A percentile compares a stretch with the other conserved stretches of the same genome.
These are phyloP conservation scores for Rhimphoctona megacephalus DNA, from an alignment of 2,888 invertebrate species.

Conservation along the genomic window DNA sequence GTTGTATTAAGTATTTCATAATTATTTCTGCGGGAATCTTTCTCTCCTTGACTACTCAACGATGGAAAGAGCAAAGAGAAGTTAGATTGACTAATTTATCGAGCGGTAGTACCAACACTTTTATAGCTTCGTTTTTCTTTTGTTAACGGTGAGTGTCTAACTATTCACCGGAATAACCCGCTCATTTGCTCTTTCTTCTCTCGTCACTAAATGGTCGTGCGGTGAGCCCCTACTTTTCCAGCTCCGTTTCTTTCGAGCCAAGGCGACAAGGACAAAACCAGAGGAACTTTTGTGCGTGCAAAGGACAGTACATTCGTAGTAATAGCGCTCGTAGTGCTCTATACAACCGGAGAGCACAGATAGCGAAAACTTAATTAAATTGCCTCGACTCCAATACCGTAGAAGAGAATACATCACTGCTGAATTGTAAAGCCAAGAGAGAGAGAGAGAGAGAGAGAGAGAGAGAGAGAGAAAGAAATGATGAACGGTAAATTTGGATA, in stretches of 20 bases:
- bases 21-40: slow-evolving; percentile 31
- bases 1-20: not conserved
- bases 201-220: not conserved
- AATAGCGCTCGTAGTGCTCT: slow-evolving; percentile 26
- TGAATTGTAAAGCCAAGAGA: slow-evolving; percentile 9
- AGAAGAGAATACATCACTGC: slow-evolving; percentile 47
- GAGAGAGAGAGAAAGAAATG: not conserved
- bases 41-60: not conserved
- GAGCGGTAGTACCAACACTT: not conserved
- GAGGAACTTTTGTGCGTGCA: slow-evolving; percentile 27
- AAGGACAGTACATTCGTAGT: slow-evolving; percentile 11
- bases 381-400: slow-evolving; percentile 36
- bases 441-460: not conserved
- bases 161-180: slow-evolving; percentile 9
- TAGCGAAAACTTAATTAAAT: slow-evolving; percentile 56
- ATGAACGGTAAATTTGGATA: slow-evolving; percentile 58
- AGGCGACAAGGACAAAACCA: not conserved
- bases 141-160: slow-evolving; percentile 4
- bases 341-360: slow-evolving; percentile 2
- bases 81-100: slow-evolving; percentile 16
- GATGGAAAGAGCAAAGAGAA: slow-evolving; percentile 1
- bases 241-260: slow-evolving; percentile 23
- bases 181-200: slow-evolving; percentile 6
- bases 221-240: slow-evolving; percentile 10
- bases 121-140: slow-evolving; percentile 10